A percentile compares a stretch with the other conserved stretches of the same genome.
These are phyloP conservation scores for Thryonomys swinderianus DNA, from an alignment of 2,113 vertebrate genomes.

Conservation along the genomic window DNA sequence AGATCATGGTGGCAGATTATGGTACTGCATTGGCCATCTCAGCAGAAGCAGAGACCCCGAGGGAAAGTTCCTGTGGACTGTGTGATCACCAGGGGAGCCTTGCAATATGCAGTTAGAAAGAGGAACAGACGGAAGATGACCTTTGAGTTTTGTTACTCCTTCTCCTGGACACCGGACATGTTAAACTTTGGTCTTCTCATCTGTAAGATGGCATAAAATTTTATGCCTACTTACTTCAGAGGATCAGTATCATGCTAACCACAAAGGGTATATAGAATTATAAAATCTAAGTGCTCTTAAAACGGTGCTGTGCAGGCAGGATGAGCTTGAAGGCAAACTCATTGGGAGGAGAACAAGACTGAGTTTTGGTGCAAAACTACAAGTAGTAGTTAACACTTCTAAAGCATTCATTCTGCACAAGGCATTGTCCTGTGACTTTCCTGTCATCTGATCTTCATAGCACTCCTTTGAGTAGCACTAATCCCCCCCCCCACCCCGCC, in stretches of 20 bases:
- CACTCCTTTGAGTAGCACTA: not conserved
- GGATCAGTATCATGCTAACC: not conserved
- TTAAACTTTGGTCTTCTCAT: not conserved
- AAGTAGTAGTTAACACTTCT: not conserved
- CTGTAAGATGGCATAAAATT: not conserved
- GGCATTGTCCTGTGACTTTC: rapidly evolving
- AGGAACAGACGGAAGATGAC: too few species aligned
- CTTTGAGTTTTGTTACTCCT: not conserved
- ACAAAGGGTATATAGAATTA: not conserved
- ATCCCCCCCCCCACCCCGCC: too few species aligned
- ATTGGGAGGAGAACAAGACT: not conserved
- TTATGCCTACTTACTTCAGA: not conserved
- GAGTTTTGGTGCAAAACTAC: not conserved
- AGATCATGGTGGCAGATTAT: not conserved
- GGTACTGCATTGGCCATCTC: not conserved
- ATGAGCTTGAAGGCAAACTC: not conserved
- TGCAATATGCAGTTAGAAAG: not conserved
- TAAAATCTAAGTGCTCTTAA: not conserved
- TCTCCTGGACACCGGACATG: not conserved
- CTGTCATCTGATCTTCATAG: not conserved
- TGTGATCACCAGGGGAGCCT: not conserved
- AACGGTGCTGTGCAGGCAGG: not conserved
- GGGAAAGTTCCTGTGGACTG: not conserved
- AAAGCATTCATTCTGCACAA: not conserved
- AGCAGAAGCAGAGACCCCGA: not conserved